Conservation (phyloP, 2,888 invertebrate genomes). For the Agrochola macilenta region DNA sequence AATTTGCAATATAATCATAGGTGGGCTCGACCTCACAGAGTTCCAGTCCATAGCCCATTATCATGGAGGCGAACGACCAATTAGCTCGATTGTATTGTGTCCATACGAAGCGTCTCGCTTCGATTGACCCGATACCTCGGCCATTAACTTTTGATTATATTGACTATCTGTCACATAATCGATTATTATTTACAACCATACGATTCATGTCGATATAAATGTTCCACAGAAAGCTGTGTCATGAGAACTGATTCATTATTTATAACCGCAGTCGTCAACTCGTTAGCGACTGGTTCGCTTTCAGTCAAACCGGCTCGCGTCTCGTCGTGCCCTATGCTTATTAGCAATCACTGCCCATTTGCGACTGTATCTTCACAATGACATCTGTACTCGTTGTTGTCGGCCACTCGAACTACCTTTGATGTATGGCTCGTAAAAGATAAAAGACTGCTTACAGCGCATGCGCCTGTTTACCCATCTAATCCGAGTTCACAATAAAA, state of each 20-base stretch:
- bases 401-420: slow-evolving; percentile 47
- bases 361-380: slow-evolving; percentile 55
- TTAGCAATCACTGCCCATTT: slow-evolving; percentile 47
- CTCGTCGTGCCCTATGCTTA: slow-evolving; percentile 40
- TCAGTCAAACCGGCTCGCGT: slow-evolving; percentile 65
- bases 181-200: slow-evolving; percentile 62
- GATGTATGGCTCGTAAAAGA: slow-evolving; percentile 71
- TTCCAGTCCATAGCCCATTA: slow-evolving; percentile 66
- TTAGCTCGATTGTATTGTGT: slow-evolving; percentile 76
- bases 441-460: slow-evolving; percentile 69
- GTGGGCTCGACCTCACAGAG: slow-evolving; percentile 60
- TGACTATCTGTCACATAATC: slow-evolving; percentile 66
- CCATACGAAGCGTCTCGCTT: slow-evolving; percentile 71
- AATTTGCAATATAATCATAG: slow-evolving; percentile 66
- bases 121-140: slow-evolving; percentile 77
- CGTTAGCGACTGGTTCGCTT: slow-evolving; percentile 61
- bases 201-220: slow-evolving; percentile 16
- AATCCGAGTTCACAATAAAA: slow-evolving; percentile 81
- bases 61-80: slow-evolving; percentile 73
- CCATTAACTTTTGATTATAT: slow-evolving; percentile 66
- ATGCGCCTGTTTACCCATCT: slow-evolving; percentile 79
- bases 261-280: slow-evolving; percentile 58
- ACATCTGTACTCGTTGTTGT: slow-evolving; percentile 44
- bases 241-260: slow-evolving; percentile 65
- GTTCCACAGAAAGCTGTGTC: slow-evolving; percentile 55